A percentile compares a stretch with the other conserved stretches of the same genome.
Conservation (phyloP, 92 coral and sea anemone species). For the Paragorgia papillata region DNA sequence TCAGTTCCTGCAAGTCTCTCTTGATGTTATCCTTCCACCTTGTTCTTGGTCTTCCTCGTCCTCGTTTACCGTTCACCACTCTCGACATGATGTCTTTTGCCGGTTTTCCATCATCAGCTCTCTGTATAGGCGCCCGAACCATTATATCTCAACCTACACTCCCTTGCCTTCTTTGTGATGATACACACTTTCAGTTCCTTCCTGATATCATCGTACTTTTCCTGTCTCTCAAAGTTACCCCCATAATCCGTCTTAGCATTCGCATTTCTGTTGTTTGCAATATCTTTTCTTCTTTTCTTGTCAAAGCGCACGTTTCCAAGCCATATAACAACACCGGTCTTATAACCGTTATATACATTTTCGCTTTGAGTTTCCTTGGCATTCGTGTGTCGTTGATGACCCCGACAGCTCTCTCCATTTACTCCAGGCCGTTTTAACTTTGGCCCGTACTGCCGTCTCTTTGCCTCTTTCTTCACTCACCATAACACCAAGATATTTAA, state of each 20-base stretch:
- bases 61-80: too few relatives aligned
- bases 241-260: slow-evolving; percentile 23
- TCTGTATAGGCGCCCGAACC: slow-evolving; percentile 32
- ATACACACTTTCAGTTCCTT: slow-evolving; percentile 1
- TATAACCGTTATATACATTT: not conserved
- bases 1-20: too few relatives aligned
- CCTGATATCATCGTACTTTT: slow-evolving; percentile 17
- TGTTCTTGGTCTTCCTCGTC: too few relatives aligned
- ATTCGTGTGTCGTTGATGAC: slow-evolving; percentile 7
- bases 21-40: too few relatives aligned
- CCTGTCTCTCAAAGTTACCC: not conserved
- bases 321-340: slow-evolving; percentile 24
- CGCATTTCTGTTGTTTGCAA: slow-evolving; percentile 2
- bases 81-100: too few relatives aligned
- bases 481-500: slow-evolving; percentile 4
- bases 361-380: slow-evolving; percentile 14
- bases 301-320: too few relatives aligned
- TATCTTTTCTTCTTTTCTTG: not conserved
- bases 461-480: too few relatives aligned
- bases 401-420: slow-evolving; percentile 7
- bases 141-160: slow-evolving; percentile 19
- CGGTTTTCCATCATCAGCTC: too few relatives aligned
- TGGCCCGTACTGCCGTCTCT: too few relatives aligned
- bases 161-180: slow-evolving; percentile 9
- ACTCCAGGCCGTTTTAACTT: not conserved